phyloP scores from a whole-genome alignment of 1,140 invertebrate species.

The Cephus cinctus region DNA sequence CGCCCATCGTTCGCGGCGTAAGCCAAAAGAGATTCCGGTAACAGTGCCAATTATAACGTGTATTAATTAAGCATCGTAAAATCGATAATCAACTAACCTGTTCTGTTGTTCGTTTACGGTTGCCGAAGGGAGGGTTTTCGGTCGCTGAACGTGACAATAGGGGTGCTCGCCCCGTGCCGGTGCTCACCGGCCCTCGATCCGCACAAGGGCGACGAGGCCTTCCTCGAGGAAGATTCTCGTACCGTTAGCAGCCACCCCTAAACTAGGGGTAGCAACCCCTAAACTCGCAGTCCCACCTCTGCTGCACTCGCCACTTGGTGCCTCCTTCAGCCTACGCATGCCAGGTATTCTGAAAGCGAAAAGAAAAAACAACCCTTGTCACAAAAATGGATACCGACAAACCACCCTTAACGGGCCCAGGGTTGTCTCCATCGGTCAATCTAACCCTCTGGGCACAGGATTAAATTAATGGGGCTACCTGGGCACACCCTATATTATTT shows the following conservation, averaged over 20 bases:
- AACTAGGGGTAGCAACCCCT: too few relatives aligned
- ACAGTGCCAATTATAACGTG: too few relatives aligned
- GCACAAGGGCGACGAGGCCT: constrained; percentile 36
- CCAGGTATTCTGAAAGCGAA: constrained; percentile 35
- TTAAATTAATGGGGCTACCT: neutral
- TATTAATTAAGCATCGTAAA: too few relatives aligned
- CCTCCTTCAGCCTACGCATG: constrained; percentile 43
- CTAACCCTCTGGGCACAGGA: too few relatives aligned
- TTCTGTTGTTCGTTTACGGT: constrained; percentile 53
- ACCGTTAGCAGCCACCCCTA: too few relatives aligned
- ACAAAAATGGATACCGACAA: too few relatives aligned
- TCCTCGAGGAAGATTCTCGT: constrained; percentile 24
- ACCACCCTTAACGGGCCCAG: too few relatives aligned
- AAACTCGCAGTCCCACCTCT: constrained; percentile 23
- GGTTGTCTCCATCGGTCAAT: too few relatives aligned
- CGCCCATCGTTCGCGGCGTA: too few relatives aligned
- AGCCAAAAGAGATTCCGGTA: too few relatives aligned
- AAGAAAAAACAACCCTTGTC: too few relatives aligned
- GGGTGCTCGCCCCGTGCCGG: constrained; percentile 48
- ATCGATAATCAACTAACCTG: constrained; percentile 39
- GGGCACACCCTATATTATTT: neutral
- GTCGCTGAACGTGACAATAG: constrained; percentile 45
- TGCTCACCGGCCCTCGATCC: constrained; percentile 48
- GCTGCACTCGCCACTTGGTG: constrained; percentile 25
- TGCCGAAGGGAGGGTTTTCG: constrained; percentile 45